These are phyloP conservation scores for Synergus japonicus DNA, from an alignment of 2,888 invertebrate genomes.

Conservation along the genomic window DNA sequence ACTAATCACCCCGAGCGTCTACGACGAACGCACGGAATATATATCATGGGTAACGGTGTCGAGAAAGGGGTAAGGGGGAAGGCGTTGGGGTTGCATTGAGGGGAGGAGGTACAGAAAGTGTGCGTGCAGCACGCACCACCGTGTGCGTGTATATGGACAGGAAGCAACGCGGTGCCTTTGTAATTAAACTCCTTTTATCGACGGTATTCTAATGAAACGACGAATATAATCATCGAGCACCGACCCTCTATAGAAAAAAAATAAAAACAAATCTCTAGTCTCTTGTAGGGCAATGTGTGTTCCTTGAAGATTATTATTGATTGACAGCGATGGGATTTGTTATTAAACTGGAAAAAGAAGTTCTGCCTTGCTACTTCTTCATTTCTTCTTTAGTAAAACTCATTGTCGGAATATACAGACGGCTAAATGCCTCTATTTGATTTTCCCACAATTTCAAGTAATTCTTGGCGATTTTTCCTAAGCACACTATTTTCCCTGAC, in stretches of 20 bases:
- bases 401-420: background rate
- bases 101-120: constrained; percentile 45
- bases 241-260: constrained; percentile 42
- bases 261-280: background rate
- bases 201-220: constrained; percentile 71
- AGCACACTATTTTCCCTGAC: constrained; percentile 45
- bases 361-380: too few species aligned
- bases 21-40: constrained; percentile 55
- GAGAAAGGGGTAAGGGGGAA: constrained; percentile 41
- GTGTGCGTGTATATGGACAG: constrained; percentile 60
- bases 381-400: background rate
- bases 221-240: constrained; percentile 69
- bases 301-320: too few species aligned
- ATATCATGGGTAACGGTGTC: constrained; percentile 25
- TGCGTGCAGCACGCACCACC: constrained; percentile 66
- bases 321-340: too few species aligned
- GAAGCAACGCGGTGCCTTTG: constrained; percentile 67
- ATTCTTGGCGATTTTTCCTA: constrained; percentile 52
- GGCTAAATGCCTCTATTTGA: constrained; percentile 44
- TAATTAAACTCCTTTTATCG: constrained; percentile 72
- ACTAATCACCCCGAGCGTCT: constrained; percentile 64
- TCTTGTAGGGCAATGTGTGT: too few species aligned
- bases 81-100: background rate
- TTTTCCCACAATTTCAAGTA: constrained; percentile 52
- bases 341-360: too few species aligned